These are phyloP conservation scores for Leptura quadrifasciata DNA, from an alignment of 2,888 invertebrate genomes.

Conservation along the genomic window DNA sequence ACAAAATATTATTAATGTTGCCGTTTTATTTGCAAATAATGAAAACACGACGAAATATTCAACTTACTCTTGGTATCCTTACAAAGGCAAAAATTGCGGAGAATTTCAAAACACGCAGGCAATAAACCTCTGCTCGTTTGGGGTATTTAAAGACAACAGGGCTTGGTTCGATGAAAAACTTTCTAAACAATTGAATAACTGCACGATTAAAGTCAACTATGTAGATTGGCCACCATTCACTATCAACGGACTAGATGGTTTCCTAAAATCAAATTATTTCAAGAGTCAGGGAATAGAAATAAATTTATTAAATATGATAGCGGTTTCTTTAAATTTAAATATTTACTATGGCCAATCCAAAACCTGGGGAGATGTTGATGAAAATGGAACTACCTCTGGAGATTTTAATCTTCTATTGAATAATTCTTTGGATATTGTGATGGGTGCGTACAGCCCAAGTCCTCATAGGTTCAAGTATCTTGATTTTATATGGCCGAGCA, in stretches of 20 bases:
- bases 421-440: constrained; percentile 42
- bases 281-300: constrained; percentile 36
- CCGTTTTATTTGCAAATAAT: not conserved
- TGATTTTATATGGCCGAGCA: constrained; percentile 30
- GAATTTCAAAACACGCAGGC: not conserved
- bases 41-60: not conserved
- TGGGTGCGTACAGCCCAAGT: constrained; percentile 44
- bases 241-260: constrained; percentile 28
- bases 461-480: constrained; percentile 17
- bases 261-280: not conserved
- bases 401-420: not conserved
- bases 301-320: constrained; percentile 51
- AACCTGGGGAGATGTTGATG: constrained; percentile 52
- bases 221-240: constrained; percentile 54
- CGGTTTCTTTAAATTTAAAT: constrained; percentile 47
- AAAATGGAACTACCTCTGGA: constrained; percentile 53
- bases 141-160: not conserved
- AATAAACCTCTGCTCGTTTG: constrained; percentile 14
- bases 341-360: constrained; percentile 49
- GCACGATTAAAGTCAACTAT: constrained; percentile 49
- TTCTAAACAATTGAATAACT: constrained; percentile 48
- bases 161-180: constrained; percentile 36
- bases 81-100: not conserved
- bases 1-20: not conserved
- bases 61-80: constrained; percentile 24